Conservation (phyloP, 2,888 invertebrate genomes). For the Hirtodrosophila confusa region DNA sequence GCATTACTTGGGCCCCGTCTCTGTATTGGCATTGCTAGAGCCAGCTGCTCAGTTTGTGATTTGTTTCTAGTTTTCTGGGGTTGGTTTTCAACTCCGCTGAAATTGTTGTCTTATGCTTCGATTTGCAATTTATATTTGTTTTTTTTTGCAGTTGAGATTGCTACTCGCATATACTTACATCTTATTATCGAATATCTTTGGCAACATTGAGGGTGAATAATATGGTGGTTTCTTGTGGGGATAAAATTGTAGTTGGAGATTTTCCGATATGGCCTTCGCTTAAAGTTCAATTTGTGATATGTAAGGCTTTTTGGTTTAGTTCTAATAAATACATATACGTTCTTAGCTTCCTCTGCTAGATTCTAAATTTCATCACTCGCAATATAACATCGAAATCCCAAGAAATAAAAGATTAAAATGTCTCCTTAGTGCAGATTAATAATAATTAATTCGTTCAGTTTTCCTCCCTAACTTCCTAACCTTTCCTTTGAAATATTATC, state of each 20-base stretch:
- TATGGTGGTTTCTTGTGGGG: background rate
- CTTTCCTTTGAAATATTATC: no score
- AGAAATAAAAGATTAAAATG: no score
- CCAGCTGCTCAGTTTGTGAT: constrained; percentile 20
- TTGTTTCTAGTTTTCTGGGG: constrained; percentile 16
- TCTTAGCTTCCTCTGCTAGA: no score
- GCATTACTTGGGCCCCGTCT: constrained; percentile 4
- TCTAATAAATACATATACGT: background rate
- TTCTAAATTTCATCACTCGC: no score
- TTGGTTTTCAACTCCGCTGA: constrained; percentile 9
- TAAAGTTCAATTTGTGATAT: no score
- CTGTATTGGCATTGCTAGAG: background rate
- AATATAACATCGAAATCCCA: no score
- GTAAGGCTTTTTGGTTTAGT: background rate
- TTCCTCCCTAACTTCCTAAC: no score
- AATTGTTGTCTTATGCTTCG: constrained; percentile 25
- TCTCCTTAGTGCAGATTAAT: no score
- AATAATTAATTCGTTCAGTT: no score
- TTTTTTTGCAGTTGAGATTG: constrained; percentile 3
- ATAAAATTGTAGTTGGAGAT: background rate
- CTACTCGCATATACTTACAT: constrained; percentile 1
- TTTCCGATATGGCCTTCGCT: no score
- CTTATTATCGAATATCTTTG: constrained; percentile 2
- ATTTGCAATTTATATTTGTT: constrained; percentile 35
- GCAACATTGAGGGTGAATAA: constrained; percentile 2